Conservation (phyloP, 2,888 invertebrate genomes). For the Melinopterus prodromus region DNA sequence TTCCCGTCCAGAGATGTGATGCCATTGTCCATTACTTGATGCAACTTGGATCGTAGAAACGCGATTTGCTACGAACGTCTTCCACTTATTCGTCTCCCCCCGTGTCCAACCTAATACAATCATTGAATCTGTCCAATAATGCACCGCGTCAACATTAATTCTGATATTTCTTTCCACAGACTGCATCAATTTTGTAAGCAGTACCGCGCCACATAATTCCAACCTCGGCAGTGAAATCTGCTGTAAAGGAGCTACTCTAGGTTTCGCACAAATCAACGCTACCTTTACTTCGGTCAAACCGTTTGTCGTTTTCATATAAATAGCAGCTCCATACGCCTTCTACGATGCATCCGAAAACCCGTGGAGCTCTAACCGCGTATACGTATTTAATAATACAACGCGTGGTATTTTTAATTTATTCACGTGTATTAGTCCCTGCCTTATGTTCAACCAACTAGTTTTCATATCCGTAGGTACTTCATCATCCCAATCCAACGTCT, state of each 20-base stretch:
- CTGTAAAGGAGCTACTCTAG: constrained; percentile 15
- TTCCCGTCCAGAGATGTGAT: not conserved
- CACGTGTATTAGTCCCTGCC: no score
- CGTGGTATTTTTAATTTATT: no score
- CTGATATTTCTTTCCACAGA: not conserved
- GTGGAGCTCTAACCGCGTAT: no score
- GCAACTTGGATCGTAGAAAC: no score
- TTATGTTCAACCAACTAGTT: no score
- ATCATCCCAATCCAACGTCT: no score
- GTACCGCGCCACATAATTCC: constrained; percentile 12
- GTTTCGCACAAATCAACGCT: constrained; percentile 18
- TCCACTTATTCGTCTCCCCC: constrained; percentile 12
- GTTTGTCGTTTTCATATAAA: no score
- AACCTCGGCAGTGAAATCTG: constrained; percentile 11
- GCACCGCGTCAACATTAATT: not conserved
- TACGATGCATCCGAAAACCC: no score
- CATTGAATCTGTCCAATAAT: not conserved
- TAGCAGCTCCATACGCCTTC: no score
- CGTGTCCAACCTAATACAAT: constrained; percentile 15
- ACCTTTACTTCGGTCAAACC: not conserved
- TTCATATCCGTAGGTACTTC: no score
- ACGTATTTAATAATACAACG: no score
- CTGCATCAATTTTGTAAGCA: constrained; percentile 8
- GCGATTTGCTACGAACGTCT: not conserved
- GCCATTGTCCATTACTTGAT: not conserved